phyloP scores from a whole-genome alignment of 2,113 vertebrate species.

The Herpailurus yagouaroundi region DNA sequence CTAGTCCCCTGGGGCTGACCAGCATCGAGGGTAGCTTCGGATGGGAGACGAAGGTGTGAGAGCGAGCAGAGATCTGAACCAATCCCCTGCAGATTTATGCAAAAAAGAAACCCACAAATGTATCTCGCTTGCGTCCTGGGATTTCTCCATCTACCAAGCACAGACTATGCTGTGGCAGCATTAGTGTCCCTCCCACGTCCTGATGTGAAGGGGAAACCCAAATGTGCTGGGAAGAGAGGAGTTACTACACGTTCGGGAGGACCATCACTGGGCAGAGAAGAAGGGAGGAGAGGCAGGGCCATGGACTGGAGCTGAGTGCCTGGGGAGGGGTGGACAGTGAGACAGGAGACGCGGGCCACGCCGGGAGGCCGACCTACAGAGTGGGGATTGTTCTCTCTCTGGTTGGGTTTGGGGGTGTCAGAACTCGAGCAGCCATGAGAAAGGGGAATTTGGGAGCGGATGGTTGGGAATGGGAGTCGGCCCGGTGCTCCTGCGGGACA shows the following conservation, averaged over 20 bases:
- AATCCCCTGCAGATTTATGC: background rate
- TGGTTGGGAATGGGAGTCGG: background rate
- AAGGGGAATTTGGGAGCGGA: background rate
- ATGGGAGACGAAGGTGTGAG: background rate
- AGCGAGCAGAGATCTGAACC: background rate
- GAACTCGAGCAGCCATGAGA: background rate
- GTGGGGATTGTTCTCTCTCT: background rate
- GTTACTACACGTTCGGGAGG: background rate
- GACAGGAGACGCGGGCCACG: fast-evolving
- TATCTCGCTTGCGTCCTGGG: fast-evolving
- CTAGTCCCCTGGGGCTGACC: background rate
- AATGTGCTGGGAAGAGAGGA: background rate
- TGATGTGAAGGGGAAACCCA: background rate
- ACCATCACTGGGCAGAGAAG: background rate
- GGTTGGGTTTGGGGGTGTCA: background rate
- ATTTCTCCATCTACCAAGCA: background rate
- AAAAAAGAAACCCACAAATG: background rate
- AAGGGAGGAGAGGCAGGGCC: background rate
- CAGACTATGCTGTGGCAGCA: background rate
- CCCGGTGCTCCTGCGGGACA: background rate
- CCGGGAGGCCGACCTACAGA: background rate
- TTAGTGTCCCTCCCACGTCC: background rate
- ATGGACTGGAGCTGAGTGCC: background rate
- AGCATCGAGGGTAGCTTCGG: background rate
- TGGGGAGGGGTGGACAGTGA: fast-evolving